Base-by-base conservation (phyloP, 1,140 invertebrate genomes). In the Drosophila fuyamai region DNA sequence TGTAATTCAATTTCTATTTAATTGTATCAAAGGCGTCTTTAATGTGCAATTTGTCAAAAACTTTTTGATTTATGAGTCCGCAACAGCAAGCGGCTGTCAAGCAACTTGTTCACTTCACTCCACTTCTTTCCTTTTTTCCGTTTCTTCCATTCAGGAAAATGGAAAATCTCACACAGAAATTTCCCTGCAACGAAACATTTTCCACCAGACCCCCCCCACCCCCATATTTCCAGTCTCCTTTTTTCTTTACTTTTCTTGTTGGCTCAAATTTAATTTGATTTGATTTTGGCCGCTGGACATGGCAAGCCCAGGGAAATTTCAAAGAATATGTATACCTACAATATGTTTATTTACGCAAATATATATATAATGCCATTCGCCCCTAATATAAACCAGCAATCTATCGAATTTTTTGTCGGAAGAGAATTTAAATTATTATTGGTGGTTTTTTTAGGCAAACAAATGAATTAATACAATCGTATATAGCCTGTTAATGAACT, bases 21-120 rank as follows among this genome's bases (percentile, higher is more conserved):
- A 67, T 56, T 48, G 48, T 71, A 68, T 53, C 62, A 54, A 66
- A 62, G 55, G 57, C 53, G 83, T 58, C 83, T 89, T 88, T 88
- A 88, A 88, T 88, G 84, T 89, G 84, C 81, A 89, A 89, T 89
- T 89, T 89, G 84, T 89, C 84, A 89, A 81, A 76, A 89, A 89
- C 59, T 89, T 88, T 89, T 89, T 89, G 84, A 89, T 89, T 89
- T 89, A 89, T 89, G 80, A 81, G 70, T 79, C 53, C 47, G 48
- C 71, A 79, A 60, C 41, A 71, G 68, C 68, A 58, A 70, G 62
- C 74, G 76, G 59, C 76, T 78, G 76, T 78, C 76, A 78, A 77
- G 71, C 53, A 84, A 67, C 48, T 70, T 63, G 60, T 63, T 57
- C 51, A 13, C 27, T 41, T 5, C 59, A 43, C n/a, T 41, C 12